Percentiles rank a stretch among this genome's conserved stretches.
phyloP scores from a whole-genome alignment of 1,140 invertebrate species.

The Antheraea pernyi region DNA sequence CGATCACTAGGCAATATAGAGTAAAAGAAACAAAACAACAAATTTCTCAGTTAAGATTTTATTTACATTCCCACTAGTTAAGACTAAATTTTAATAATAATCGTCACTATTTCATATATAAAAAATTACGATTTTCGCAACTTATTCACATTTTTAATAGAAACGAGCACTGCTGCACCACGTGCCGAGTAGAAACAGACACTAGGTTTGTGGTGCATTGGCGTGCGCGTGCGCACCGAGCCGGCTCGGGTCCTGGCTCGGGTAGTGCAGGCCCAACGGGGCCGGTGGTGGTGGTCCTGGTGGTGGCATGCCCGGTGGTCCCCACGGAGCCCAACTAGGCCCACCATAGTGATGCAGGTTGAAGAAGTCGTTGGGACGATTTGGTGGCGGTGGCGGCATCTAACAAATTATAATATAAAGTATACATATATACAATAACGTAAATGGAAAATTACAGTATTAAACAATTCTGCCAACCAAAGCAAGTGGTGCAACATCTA shows the following conservation, averaged over 20 bases:
- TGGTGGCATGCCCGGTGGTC: slow-evolving; percentile 72
- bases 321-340: slow-evolving; percentile 78
- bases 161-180: not conserved
- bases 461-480: too few relatives aligned
- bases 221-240: slow-evolving; percentile 84
- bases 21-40: too few relatives aligned
- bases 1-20: too few relatives aligned
- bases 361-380: slow-evolving; percentile 90
- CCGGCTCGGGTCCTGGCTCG: slow-evolving; percentile 95
- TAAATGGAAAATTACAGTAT: too few relatives aligned
- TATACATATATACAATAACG: not conserved
- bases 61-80: too few relatives aligned
- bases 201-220: slow-evolving; percentile 50
- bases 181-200: not conserved
- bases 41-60: too few relatives aligned
- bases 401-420: slow-evolving; percentile 18
- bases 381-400: slow-evolving; percentile 87
- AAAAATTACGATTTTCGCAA: too few relatives aligned
- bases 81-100: too few relatives aligned
- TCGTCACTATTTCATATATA: too few relatives aligned
- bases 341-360: slow-evolving; percentile 81
- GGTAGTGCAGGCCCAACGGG: slow-evolving; percentile 89
- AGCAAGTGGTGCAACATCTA: too few relatives aligned
- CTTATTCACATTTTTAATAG: not conserved
- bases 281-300: slow-evolving; percentile 77